Conservation (phyloP, 2,888 invertebrate species). For the Nomada hirtipes region DNA sequence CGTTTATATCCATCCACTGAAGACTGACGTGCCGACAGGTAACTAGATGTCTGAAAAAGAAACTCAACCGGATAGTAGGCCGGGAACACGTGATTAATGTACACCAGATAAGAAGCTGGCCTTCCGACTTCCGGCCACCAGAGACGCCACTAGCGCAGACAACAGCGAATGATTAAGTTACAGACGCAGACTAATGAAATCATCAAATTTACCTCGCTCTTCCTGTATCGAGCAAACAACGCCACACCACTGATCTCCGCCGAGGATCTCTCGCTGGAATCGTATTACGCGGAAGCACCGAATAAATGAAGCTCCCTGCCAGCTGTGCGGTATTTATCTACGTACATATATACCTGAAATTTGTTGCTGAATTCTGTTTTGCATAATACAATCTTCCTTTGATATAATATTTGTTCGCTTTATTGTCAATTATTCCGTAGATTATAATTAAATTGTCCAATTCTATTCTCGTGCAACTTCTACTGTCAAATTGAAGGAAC, state of each 20-base stretch:
- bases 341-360: neutral
- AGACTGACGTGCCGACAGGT: slow-evolving; percentile 65
- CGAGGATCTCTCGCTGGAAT: slow-evolving; percentile 43
- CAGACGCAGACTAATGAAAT: slow-evolving; percentile 67
- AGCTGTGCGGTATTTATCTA: neutral
- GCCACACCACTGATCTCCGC: slow-evolving; percentile 26
- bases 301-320: slow-evolving; percentile 40
- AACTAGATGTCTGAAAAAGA: slow-evolving; percentile 60
- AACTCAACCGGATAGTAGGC: slow-evolving; percentile 46
- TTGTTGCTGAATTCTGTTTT: neutral
- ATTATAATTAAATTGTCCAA: neutral
- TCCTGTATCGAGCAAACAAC: slow-evolving; percentile 55
- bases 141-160: slow-evolving; percentile 44
- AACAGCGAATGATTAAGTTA: slow-evolving; percentile 69
- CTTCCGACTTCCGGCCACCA: slow-evolving; percentile 61
- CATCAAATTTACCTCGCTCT: slow-evolving; percentile 64
- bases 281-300: slow-evolving; percentile 46
- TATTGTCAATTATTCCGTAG: neutral
- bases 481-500: neutral
- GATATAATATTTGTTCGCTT: too few species aligned
- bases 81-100: slow-evolving; percentile 67
- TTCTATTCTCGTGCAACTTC: too few species aligned
- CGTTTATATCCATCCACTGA: slow-evolving; percentile 57
- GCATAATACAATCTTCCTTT: too few species aligned
- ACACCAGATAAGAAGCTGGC: slow-evolving; percentile 61